phyloP scores from a whole-genome alignment of 2,113 vertebrate genomes.

The Sprattus sprattus region DNA sequence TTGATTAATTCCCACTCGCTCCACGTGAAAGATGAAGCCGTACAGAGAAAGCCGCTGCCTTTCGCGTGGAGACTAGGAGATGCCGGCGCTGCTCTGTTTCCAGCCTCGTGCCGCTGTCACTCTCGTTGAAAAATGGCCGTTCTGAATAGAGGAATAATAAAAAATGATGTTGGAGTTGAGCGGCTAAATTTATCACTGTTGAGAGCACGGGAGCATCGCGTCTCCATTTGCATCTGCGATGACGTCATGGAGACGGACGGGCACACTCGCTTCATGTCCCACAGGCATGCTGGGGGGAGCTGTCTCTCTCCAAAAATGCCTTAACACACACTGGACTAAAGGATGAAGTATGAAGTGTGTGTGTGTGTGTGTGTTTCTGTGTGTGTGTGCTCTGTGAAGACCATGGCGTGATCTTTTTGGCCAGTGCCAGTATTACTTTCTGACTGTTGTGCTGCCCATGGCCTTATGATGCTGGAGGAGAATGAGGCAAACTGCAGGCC shows the following conservation, averaged over 20 bases:
- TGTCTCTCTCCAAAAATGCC: neutral
- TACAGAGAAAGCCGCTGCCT: slow-evolving; percentile 51
- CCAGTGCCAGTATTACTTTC: neutral
- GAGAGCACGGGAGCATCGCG: neutral
- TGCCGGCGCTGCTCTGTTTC: slow-evolving; percentile 61
- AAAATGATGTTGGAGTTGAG: slow-evolving; percentile 55
- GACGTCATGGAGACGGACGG: neutral
- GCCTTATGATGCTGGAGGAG: neutral
- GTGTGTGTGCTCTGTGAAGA: neutral
- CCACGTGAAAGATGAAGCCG: slow-evolving; percentile 65
- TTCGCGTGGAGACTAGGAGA: slow-evolving; percentile 66
- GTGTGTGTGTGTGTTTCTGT: neutral
- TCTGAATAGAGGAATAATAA: slow-evolving; percentile 51
- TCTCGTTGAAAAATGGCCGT: slow-evolving; percentile 62
- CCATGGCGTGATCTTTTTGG: neutral
- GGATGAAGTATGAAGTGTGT: neutral
- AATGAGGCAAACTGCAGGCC: neutral
- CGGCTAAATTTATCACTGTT: slow-evolving; percentile 53
- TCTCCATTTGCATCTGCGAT: neutral
- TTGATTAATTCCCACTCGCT: slow-evolving; percentile 71
- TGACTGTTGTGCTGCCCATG: neutral
- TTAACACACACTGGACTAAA: neutral
- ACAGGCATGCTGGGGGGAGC: neutral
- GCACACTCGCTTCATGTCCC: neutral
- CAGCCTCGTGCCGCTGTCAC: slow-evolving; percentile 57